These are phyloP conservation scores for Corythoichthys intestinalis DNA, from an alignment of 2,113 vertebrate species.

Conservation along the genomic window DNA sequence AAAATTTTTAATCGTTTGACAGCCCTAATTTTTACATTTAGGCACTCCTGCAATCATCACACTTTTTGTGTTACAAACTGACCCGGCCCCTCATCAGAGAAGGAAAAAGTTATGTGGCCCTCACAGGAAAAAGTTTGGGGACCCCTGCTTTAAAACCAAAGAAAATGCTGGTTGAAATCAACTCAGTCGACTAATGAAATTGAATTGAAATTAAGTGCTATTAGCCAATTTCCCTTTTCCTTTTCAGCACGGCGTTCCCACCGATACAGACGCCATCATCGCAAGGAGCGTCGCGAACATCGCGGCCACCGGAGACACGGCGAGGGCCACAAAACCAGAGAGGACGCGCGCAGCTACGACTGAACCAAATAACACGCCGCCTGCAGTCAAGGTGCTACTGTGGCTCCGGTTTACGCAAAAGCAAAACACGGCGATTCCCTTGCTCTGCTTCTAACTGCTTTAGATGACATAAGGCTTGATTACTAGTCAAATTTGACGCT, in stretches of 20 bases:
- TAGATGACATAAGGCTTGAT: neutral
- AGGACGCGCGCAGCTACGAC: slow-evolving; percentile 67
- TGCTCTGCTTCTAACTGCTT: slow-evolving; percentile 40
- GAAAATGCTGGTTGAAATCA: too few relatives aligned
- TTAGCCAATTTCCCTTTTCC: neutral
- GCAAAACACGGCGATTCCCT: slow-evolving; percentile 23
- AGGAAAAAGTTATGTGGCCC: too few relatives aligned
- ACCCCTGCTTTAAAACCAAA: too few relatives aligned
- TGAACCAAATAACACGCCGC: slow-evolving; percentile 62
- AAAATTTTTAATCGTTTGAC: too few relatives aligned
- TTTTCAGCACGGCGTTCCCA: slow-evolving; percentile 82
- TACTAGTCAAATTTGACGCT: slow-evolving; percentile 25
- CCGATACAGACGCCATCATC: slow-evolving; percentile 81
- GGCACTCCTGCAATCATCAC: too few relatives aligned
- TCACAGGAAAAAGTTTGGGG: too few relatives aligned
- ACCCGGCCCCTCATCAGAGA: too few relatives aligned
- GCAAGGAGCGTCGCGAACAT: slow-evolving; percentile 76
- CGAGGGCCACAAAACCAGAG: slow-evolving; percentile 67
- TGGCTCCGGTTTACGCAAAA: slow-evolving; percentile 34
- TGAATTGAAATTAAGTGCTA: too few relatives aligned
- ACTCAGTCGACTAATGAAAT: too few relatives aligned
- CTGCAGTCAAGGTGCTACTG: slow-evolving; percentile 52
- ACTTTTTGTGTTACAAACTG: too few relatives aligned
- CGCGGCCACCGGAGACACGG: slow-evolving; percentile 76
- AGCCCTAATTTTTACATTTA: too few relatives aligned